A percentile compares a stretch with the other conserved stretches of the same genome.
These are phyloP conservation scores for Blera fallax DNA, from an alignment of 2,888 invertebrate species.

Conservation along the genomic window DNA sequence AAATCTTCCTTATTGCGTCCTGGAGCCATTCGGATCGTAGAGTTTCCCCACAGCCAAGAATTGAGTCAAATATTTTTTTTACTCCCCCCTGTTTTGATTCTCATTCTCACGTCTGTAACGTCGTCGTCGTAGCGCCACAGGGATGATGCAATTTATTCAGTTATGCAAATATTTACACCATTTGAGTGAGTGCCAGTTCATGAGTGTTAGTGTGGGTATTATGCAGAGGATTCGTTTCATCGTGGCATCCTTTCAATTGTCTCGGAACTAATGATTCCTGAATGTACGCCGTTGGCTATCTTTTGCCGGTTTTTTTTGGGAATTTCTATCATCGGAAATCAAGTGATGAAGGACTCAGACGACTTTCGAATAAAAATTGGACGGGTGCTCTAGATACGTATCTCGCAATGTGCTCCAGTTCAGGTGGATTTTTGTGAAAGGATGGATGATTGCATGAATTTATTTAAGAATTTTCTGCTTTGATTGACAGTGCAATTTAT, in stretches of 20 bases:
- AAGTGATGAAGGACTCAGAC: background rate
- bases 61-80: constrained; percentile 4
- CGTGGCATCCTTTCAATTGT: constrained; percentile 26
- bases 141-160: constrained; percentile 57
- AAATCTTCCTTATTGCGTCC: constrained; percentile 43
- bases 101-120: constrained; percentile 18
- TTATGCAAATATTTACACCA: constrained; percentile 60
- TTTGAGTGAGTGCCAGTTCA: constrained; percentile 26
- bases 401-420: background rate
- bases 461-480: constrained; percentile 16
- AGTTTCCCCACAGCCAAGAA: background rate
- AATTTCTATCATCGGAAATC: background rate
- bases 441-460: constrained; percentile 8
- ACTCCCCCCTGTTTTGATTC: background rate
- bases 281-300: constrained; percentile 40
- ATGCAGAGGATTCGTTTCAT: constrained; percentile 3
- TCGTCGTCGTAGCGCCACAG: constrained; percentile 33
- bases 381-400: background rate
- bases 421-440: background rate
- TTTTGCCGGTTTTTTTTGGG: constrained; percentile 11
- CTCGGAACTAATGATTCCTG: constrained; percentile 41
- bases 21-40: constrained; percentile 16
- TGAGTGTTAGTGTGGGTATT: background rate
- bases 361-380: background rate
- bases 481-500: constrained; percentile 65